phyloP scores from a whole-genome alignment of 1,140 invertebrate genomes.

The Marisa cornuarietis region DNA sequence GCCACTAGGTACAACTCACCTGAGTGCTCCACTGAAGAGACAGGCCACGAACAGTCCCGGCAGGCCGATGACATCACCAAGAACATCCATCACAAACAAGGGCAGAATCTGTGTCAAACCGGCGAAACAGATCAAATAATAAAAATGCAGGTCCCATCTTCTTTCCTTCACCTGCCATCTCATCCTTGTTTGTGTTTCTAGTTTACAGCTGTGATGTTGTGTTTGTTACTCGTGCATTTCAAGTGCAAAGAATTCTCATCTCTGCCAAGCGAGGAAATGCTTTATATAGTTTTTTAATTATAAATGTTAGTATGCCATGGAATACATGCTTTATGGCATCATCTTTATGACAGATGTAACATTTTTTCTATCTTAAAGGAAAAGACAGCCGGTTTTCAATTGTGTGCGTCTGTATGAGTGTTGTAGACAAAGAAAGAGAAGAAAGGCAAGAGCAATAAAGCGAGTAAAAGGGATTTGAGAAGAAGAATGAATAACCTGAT shows the following conservation, averaged over 20 bases:
- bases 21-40: conserved; percentile 85
- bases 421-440: background rate
- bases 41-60: conserved; percentile 90
- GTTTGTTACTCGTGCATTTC: no score
- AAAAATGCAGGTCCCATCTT: background rate
- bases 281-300: no score
- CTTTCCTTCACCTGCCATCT: background rate
- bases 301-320: no score
- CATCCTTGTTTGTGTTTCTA: background rate
- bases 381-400: no score
- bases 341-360: no score
- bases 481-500: conserved; percentile 48
- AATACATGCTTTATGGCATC: no score
- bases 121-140: background rate
- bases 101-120: conserved; percentile 78
- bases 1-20: conserved; percentile 64
- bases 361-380: no score
- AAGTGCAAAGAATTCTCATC: no score
- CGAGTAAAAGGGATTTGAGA: background rate
- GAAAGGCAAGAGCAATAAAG: background rate
- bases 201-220: background rate
- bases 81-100: conserved; percentile 81
- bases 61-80: conserved; percentile 78
- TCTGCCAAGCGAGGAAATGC: no score
- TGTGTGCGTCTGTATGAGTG: background rate